Evolutionary conservation across 2,113 vertebrate genomes (phyloP).

Genomic region (Eclectus roratus): DNA sequence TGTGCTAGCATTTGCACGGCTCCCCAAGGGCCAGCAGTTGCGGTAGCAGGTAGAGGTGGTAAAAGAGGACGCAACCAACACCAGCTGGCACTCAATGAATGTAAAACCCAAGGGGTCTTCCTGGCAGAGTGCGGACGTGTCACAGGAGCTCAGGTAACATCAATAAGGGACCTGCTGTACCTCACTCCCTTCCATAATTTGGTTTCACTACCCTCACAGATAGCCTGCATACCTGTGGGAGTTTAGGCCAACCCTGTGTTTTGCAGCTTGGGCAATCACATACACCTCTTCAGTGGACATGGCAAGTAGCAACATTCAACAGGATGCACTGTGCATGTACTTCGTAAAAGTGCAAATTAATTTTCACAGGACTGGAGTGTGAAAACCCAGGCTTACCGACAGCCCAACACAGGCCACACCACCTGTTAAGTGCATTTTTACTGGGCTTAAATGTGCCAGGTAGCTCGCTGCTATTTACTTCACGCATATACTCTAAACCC

Average conservation of each 20-base stretch:
- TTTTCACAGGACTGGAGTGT: background rate
- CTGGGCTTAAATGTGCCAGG: background rate
- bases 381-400: background rate
- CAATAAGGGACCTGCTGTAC: background rate
- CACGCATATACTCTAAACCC: background rate
- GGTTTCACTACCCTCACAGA: background rate
- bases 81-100: background rate
- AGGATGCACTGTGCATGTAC: background rate
- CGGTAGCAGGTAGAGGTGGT: background rate
- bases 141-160: background rate
- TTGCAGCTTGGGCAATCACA: background rate
- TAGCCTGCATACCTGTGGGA: background rate
- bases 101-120: background rate
- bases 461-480: background rate
- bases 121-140: background rate
- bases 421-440: background rate
- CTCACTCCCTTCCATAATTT: background rate
- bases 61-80: rapidly evolving
- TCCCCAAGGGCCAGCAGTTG: background rate
- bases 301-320: background rate
- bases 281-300: background rate
- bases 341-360: background rate
- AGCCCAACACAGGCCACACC: background rate
- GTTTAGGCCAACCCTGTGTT: background rate
- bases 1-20: rapidly evolving